Percentiles rank a stretch among this genome's conserved stretches.
These are phyloP conservation scores for Parapsyche elsis DNA, from an alignment of 1,140 invertebrate species.

Conservation along the genomic window DNA sequence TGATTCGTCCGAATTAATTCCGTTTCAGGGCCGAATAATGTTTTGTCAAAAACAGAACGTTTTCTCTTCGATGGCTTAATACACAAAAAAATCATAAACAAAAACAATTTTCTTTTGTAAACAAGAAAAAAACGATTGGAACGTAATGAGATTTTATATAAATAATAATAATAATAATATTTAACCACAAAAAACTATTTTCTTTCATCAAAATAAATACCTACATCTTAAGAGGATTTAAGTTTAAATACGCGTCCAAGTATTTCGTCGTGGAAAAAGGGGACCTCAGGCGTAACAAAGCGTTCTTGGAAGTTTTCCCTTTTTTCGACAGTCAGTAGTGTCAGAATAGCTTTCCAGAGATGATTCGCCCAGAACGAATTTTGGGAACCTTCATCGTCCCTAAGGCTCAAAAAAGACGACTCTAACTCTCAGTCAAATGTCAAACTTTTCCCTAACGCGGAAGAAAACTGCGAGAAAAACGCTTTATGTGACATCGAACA, in stretches of 20 bases:
- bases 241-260: too few species aligned
- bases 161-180: too few species aligned
- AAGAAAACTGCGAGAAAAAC: constrained; percentile 7
- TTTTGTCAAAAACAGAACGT: constrained; percentile 21
- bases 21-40: background rate
- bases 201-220: background rate
- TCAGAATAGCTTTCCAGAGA: constrained; percentile 6
- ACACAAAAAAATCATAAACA: background rate
- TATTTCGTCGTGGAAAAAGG: background rate
- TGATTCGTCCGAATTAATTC: constrained; percentile 1
- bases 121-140: background rate
- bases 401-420: constrained; percentile 1
- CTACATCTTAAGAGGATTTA: background rate
- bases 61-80: background rate
- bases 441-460: constrained; percentile 27
- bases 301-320: background rate
- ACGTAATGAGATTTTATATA: background rate
- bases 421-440: constrained; percentile 31
- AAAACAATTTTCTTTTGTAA: constrained; percentile 2
- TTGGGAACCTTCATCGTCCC: background rate
- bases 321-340: background rate
- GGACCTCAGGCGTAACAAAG: background rate
- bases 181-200: constrained; percentile 5
- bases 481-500: background rate
- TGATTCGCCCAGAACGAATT: background rate